Conservation (phyloP, 2,113 vertebrate species). For the Gopherus flavomarginatus region DNA sequence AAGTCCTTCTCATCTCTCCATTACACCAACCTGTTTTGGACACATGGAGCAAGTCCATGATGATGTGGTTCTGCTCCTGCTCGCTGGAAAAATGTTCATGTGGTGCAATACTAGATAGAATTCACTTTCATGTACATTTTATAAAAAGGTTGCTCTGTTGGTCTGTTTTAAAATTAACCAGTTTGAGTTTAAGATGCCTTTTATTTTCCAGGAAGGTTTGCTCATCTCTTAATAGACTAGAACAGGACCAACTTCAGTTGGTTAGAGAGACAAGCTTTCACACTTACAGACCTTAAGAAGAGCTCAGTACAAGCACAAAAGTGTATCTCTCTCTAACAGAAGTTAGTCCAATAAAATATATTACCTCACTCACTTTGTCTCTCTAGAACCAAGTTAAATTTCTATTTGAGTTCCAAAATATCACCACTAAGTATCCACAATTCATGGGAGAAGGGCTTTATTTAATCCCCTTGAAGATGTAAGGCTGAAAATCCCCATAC, state of each 20-base stretch:
- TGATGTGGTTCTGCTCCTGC: not conserved
- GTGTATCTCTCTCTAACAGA: not conserved
- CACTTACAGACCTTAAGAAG: not conserved
- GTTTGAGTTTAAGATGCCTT: not conserved
- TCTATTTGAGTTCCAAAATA: not conserved
- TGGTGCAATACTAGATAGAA: not conserved
- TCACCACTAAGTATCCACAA: not conserved
- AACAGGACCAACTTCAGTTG: not conserved
- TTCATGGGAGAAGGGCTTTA: not conserved
- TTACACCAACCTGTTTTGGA: not conserved
- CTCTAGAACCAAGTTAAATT: not conserved
- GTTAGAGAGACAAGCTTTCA: not conserved
- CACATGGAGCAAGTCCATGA: not conserved
- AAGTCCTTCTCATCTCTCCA: not conserved
- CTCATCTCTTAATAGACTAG: not conserved
- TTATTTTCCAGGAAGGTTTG: not conserved
- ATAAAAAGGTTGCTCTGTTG: not conserved
- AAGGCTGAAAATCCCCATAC: not conserved
- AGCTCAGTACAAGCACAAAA: not conserved
- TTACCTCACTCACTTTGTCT: not conserved
- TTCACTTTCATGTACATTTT: not conserved
- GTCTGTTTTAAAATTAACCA: not conserved
- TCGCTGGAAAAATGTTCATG: not conserved
- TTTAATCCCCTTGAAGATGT: not conserved
- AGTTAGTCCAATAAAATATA: not conserved